Evolutionary conservation across 2,797 vertebrate genomes (phyloP).

Genomic region (Enteromius radiatus): DNA sequence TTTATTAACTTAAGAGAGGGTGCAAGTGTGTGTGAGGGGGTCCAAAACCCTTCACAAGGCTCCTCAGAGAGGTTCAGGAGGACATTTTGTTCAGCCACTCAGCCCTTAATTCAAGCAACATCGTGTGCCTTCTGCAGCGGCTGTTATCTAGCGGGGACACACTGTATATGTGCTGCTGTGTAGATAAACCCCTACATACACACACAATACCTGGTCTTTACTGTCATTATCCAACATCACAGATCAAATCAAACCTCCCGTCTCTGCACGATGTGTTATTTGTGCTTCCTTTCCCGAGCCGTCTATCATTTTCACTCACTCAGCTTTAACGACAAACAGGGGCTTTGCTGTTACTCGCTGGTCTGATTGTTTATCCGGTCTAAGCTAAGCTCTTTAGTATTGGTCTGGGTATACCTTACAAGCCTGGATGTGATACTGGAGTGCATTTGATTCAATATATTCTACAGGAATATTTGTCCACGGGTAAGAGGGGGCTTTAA

Average conservation of each 20-base stretch:
- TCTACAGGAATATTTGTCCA: slow-evolving; percentile 58
- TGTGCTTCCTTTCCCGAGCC: not conserved
- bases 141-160: slow-evolving; percentile 59
- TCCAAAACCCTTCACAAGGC: slow-evolving; percentile 33
- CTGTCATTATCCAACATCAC: slow-evolving; percentile 33
- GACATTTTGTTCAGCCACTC: slow-evolving; percentile 28
- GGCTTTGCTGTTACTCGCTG: slow-evolving; percentile 43
- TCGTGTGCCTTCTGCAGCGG: not conserved
- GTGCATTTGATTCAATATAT: slow-evolving; percentile 56
- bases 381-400: slow-evolving; percentile 57
- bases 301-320: slow-evolving; percentile 23
- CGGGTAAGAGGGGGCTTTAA: slow-evolving; percentile 52
- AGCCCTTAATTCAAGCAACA: slow-evolving; percentile 41
- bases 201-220: slow-evolving; percentile 24
- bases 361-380: slow-evolving; percentile 55
- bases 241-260: slow-evolving; percentile 32
- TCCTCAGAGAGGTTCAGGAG: slow-evolving; percentile 25
- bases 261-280: not conserved
- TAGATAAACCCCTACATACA: slow-evolving; percentile 33
- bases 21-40: slow-evolving; percentile 7
- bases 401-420: slow-evolving; percentile 53
- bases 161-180: slow-evolving; percentile 33
- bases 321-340: slow-evolving; percentile 35
- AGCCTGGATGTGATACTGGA: slow-evolving; percentile 53
- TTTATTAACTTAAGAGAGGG: not conserved